A percentile compares a stretch with the other conserved stretches of the same genome.
Evolutionary conservation across 2,113 vertebrate genomes (phyloP).

Genomic region (Chionomys nivalis): DNA sequence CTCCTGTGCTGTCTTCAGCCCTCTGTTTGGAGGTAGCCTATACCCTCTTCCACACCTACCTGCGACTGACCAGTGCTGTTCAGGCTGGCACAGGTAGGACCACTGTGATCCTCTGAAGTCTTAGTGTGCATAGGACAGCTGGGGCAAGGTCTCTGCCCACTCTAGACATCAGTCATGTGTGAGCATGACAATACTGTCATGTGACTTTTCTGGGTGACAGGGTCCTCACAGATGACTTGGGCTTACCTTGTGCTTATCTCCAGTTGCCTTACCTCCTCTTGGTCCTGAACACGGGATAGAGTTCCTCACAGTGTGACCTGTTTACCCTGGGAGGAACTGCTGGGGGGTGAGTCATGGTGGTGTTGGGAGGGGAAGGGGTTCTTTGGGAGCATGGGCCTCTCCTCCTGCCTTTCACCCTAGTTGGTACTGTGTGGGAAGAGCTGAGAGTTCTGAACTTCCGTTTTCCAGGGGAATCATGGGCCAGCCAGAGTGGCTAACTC

Average conservation of each 20-base stretch:
- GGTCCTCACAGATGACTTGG: too few species aligned
- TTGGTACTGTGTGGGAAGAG: neutral
- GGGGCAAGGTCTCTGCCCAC: accelerated
- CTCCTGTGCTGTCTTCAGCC: neutral
- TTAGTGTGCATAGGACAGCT: neutral
- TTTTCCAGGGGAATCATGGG: neutral
- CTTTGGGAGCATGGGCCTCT: accelerated
- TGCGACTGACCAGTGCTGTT: neutral
- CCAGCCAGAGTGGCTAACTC: neutral
- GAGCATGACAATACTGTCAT: too few species aligned
- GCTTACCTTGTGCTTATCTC: neutral
- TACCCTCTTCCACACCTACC: neutral
- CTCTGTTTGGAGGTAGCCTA: neutral
- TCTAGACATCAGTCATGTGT: neutral
- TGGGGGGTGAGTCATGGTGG: neutral
- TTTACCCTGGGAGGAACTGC: neutral
- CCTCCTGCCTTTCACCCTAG: neutral
- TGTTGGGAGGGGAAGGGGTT: neutral
- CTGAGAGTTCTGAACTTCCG: neutral
- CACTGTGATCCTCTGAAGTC: too few species aligned
- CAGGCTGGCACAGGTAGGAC: neutral
- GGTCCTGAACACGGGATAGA: neutral
- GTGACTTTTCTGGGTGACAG: accelerated
- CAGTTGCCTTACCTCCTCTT: neutral
- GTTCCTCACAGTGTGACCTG: accelerated